Base-by-base conservation (phyloP, 2,797 vertebrate genomes). In the Characodon lateralis region DNA sequence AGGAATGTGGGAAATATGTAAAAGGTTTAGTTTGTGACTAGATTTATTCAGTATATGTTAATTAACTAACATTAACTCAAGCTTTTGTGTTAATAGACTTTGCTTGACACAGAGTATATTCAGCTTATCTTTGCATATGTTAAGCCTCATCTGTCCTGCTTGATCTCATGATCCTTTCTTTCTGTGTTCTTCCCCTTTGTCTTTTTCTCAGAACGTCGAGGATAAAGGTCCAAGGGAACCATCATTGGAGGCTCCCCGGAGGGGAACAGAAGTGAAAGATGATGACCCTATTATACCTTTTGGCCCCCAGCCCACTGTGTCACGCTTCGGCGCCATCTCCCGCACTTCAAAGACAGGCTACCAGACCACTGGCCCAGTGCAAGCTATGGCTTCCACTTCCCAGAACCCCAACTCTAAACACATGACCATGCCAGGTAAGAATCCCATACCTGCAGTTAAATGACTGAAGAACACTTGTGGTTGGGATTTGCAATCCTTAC, bases 281-380 rank as follows among this genome's bases (percentile, higher is more conserved):
- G 98, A 99, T 10, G 98, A 99, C 83, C 98, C 99, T 72, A 99
- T 99, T 84, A 99, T 99, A 83, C 98, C 98, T 0, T 99, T 99
- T 86, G 98, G 98, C 81, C 97, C 98, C 77, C 95, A 97, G 86
- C 98, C 98, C 53, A 99, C 98, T 10, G 98, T 99, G 10, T 99
- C 98, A 0, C 96, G 97, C 78, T 99, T 99, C 78, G 98, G 98
- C 61, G 98, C 98, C 87, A 99, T 99, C 83, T 99, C 98, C 61
- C 97, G 98, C 89, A 99, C 98, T 81, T 97, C 98, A 71, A 99
- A 99, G 95, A 96, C 97, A 0, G 96, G 98, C 84, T 99, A 98
- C 93, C 98, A 98, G 95, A 96, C 95, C 83, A 94, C 97, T 6
- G 96, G 96, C 56, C 97, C 97, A 14, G 92, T 99, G 86, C 98